Base-by-base conservation (phyloP, 53 echinoderm and acorn worm species). In the Paelopatides confundens region DNA sequence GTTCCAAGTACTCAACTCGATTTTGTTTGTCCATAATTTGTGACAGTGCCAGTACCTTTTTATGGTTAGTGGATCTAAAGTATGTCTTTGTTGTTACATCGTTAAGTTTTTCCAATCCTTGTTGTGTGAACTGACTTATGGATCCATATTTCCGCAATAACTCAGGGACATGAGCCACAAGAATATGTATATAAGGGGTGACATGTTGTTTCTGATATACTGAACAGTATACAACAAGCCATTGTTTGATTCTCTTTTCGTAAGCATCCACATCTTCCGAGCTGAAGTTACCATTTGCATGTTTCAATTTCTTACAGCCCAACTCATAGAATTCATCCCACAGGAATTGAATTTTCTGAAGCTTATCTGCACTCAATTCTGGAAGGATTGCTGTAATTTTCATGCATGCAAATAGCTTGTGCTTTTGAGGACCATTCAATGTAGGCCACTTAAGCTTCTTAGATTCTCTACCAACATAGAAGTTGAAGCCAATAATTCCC, bases 41-140 rank as follows among this genome's bases (percentile, higher is more conserved):
- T 53, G 79, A 62, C 3, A 87, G 66, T 37, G 52, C 78, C 38
- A 65, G 40, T 35, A 30, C 33, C n/a, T 69, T 86, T 70, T 65
- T 28, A 35, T 53, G 71, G 32, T 81, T 88, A 11, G 67, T 88
- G 27, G 78, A 77, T 31, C 88, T 78, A 64, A 88, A 88, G 23
- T 81, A 88, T 23, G 47, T 29, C 81, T 88, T 81, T 43, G 67
- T 88, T n/a, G 81, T 81, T 31, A 88, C 27, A 27, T 78, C 81
- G 43, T 88, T 88, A 11, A 88, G 79, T 29, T 88, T 88, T 64
- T 88, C 88, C 46, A 88, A 77, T 7, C 81, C 88, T 81, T 88
- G 67, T 48, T 88, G 88, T 14, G 79, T 65, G 47, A 88, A 88
- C 31, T 65, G 65, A 81, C 66, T 58, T 18, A 88, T 88, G 40